Evolutionary conservation across 2,797 vertebrate genomes (phyloP), one percentile per base, ranked within the genome.

Genomic region (Pogonophryne albipinna): DNA sequence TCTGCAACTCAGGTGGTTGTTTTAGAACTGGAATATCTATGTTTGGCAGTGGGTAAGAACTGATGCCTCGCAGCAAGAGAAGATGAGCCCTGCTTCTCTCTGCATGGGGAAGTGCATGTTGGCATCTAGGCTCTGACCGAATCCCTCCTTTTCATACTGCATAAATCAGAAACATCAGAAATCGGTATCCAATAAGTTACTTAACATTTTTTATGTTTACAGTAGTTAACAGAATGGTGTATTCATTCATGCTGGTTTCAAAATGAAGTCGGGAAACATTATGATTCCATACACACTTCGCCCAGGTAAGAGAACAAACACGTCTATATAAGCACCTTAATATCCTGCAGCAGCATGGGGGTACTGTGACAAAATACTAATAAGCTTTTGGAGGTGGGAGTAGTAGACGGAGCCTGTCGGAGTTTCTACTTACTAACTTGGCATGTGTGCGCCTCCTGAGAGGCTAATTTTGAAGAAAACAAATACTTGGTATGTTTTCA

Each of bases 321-420:
- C 74, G 76, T 77, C 84, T 80, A 68, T 77, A 76, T 85, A 83
- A 87, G 69, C 71, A 63, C 71, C 70, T 70, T 71, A 88, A 85
- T 90, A 83, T 80, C 87, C 86, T 76, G 79, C 78, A 89, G 90
- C 83, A 77, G 72, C 76, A 78, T 63, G 57, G 60, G 69, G 81
- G 74, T 52, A 71, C 85, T 86, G 83, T 85, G 88, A 87, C 84
- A 86, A 89, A 79, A 90, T 86, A 84, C 83, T 91, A 91, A 91
- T 90, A 82, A 75, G 90, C 81, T 87, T 88, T 83, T 63, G 56
- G 73, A 78, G 61, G 75, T 66, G 65, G 79, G 62, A 82, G 82
- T 62, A 34, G 71, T 71, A 67, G 71, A 85, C 14, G 3, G 45
- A 64, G 72, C 19, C 56, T 61, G 57, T 66, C 42, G 64, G 72